Conservation (phyloP, 2,113 vertebrate genomes). For the human region DNA sequence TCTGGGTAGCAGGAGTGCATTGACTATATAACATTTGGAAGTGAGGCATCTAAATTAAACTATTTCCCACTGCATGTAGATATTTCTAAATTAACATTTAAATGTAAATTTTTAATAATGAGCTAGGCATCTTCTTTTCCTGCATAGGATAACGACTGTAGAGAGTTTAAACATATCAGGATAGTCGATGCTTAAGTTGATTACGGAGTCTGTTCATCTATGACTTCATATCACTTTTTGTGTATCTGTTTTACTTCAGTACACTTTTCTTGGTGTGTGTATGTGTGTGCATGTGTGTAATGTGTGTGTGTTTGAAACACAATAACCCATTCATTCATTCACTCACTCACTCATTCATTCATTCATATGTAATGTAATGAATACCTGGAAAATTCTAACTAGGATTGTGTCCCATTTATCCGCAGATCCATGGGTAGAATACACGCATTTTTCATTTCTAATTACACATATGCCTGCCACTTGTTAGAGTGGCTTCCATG, state of each 20-base stretch:
- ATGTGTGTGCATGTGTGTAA: not conserved
- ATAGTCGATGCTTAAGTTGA: not conserved
- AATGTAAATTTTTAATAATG: conserved; percentile 35
- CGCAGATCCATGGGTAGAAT: not conserved
- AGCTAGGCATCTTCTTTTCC: not conserved
- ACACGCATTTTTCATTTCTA: not conserved
- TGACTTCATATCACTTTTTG: not conserved
- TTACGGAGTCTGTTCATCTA: not conserved
- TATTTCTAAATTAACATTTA: conserved; percentile 52
- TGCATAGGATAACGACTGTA: not conserved
- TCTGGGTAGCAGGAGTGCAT: not conserved
- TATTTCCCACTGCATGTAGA: not conserved
- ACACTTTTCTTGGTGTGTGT: not conserved
- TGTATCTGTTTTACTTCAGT: not conserved
- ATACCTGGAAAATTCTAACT: not conserved
- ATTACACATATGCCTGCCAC: not conserved
- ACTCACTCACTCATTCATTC: too few species aligned
- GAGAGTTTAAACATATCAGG: not conserved
- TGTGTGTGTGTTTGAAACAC: not conserved
- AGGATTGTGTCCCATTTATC: not conserved
- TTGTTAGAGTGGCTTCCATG: not conserved
- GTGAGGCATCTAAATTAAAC: conserved; percentile 26
- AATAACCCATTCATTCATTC: not conserved
- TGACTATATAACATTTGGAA: not conserved
- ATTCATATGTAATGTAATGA: not conserved